These are phyloP conservation scores for Lycophotia porphyrea DNA, from an alignment of 2,888 invertebrate genomes.

Conservation along the genomic window DNA sequence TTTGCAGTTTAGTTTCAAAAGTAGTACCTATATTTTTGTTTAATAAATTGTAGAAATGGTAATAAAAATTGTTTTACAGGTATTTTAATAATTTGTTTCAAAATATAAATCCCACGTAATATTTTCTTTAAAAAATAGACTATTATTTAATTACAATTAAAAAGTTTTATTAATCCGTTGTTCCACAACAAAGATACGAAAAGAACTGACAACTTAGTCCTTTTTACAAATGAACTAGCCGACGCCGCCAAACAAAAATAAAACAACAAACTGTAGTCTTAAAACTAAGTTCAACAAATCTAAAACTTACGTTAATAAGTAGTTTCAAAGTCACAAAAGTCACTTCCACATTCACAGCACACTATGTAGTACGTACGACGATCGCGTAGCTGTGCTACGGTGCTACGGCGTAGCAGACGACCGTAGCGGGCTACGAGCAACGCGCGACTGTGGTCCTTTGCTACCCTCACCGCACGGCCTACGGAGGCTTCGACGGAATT, in stretches of 20 bases:
- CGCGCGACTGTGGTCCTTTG: slow-evolving; percentile 76
- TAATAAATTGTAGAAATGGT: neutral
- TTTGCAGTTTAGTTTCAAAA: neutral
- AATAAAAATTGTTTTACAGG: neutral
- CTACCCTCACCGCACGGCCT: slow-evolving; percentile 58
- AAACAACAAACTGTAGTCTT: slow-evolving; percentile 20
- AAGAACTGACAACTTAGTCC: too few relatives aligned
- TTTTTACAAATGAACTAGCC: slow-evolving; percentile 7
- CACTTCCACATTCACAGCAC: slow-evolving; percentile 65
- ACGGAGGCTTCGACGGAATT: slow-evolving; percentile 62
- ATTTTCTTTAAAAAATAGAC: neutral
- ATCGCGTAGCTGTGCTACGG: slow-evolving; percentile 69
- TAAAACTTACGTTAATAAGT: slow-evolving; percentile 62
- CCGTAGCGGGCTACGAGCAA: slow-evolving; percentile 81
- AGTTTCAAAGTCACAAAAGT: slow-evolving; percentile 61
- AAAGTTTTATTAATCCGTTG: too few relatives aligned
- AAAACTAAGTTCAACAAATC: slow-evolving; percentile 36
- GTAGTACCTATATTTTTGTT: neutral
- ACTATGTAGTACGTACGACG: slow-evolving; percentile 59
- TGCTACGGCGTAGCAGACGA: slow-evolving; percentile 71
- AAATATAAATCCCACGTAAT: too few relatives aligned
- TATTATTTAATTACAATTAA: neutral
- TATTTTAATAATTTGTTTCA: neutral
- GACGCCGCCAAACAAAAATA: neutral
- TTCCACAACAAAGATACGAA: neutral